Base-by-base conservation (phyloP, 2,888 invertebrate genomes). In the Strigamia transsilvanica region DNA sequence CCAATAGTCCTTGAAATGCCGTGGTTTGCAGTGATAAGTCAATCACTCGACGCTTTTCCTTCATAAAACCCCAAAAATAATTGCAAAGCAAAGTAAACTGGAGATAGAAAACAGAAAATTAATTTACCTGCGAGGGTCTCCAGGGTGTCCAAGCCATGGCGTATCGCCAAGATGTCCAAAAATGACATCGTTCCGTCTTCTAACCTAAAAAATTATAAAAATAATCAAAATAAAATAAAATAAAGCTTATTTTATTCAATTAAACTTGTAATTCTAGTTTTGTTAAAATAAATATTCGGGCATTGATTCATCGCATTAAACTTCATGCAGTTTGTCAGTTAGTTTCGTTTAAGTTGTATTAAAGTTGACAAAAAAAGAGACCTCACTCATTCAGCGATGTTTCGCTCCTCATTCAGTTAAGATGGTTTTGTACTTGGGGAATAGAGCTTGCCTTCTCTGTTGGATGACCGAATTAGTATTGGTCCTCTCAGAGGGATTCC, bases 161-260 rank as follows among this genome's bases (percentile, higher is more conserved):
- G 82, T 4, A 99, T 87, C 1, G 94, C 91, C 79, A 94, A 88
- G 84, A 99, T 95, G 27, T 94, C 93, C 77, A 98, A 89, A 88
- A 94, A 99, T 18, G 97, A 91, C 18, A 95, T 85, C 0, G 98
- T 97, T 4, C 99, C 99, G 90, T 98, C 98, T 90, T 99, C 98
- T 89, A 97, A 96, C 85, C 95, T 95, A 88, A 32, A 2, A 73
- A 27, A 18, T 18, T 6, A 56, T 0, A 51, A 51, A 51, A 51
- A 51, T 2, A 18, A 6, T 3, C 27, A 15, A 46, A 15, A 0
- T 46, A 46, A 46, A 46, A 1, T 1, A 46, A 46, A 4, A 46
- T 10, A 38, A 38, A 38, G 6, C 6, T 38, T 5, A 38, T 38
- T 38, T 38, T 0, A 38, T 38, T 38, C 6, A 38, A 38, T 38